These are phyloP conservation scores for Eutrigla gurnardus DNA, from an alignment of 2,797 vertebrate species.

Conservation along the genomic window DNA sequence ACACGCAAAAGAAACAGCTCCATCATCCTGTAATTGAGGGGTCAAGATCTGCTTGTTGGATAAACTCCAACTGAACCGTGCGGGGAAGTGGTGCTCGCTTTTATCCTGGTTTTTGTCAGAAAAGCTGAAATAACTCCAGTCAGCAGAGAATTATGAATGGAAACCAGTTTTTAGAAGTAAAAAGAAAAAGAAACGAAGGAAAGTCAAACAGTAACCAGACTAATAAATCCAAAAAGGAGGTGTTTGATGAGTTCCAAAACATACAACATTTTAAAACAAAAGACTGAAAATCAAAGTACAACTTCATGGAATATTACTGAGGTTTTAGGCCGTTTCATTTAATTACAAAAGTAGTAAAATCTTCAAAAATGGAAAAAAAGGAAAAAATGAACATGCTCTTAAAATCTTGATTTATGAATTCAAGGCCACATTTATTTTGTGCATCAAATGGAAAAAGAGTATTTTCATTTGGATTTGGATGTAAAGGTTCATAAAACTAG, in stretches of 20 bases:
- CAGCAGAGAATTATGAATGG: conserved; percentile 71
- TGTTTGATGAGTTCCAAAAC: conserved; percentile 35
- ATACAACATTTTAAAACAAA: conserved; percentile 24
- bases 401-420: conserved; percentile 32
- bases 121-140: conserved; percentile 74
- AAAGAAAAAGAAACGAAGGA: not conserved
- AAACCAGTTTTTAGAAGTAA: conserved; percentile 25
- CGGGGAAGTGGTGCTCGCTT: conserved; percentile 66
- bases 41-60: conserved; percentile 79
- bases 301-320: conserved; percentile 21
- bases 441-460: conserved; percentile 43
- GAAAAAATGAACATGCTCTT: conserved; percentile 19
- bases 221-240: conserved; percentile 24
- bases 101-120: conserved; percentile 76
- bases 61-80: conserved; percentile 76
- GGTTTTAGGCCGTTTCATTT: conserved; percentile 27
- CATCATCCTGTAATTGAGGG: conserved; percentile 80
- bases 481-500: conserved; percentile 61
- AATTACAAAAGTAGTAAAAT: conserved; percentile 15
- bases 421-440: conserved; percentile 30
- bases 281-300: conserved; percentile 2
- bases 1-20: conserved; percentile 80
- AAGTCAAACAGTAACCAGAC: conserved; percentile 36
- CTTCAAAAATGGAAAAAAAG: not conserved
- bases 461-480: conserved; percentile 48